Base-by-base conservation (phyloP, 2,888 invertebrate genomes). In the Tipula lateralis region DNA sequence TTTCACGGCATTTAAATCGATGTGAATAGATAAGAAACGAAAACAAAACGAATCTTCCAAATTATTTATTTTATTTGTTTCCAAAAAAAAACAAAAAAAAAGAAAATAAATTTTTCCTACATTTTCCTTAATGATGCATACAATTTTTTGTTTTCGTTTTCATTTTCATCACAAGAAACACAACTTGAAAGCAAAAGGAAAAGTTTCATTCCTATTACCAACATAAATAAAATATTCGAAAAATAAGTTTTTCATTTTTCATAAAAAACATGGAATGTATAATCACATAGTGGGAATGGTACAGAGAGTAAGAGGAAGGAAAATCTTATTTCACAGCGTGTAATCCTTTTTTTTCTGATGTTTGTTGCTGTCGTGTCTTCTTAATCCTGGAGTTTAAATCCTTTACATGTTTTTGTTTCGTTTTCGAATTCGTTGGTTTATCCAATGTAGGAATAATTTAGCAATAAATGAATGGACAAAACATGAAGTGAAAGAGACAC, bases 241-340 rank as follows among this genome's bases (percentile, higher is more conserved):
- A 66, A 66, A 66, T 66, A 66, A 66, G 66, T 66, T 66, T 66
- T 66, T 66, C 66, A 66, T 66, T 66, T 66, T 66, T 24, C 66
- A 66, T 66, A 66, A 66, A 66, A 66, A 66, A 24, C 5, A 24
- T 24, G 9, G 7, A 6, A 24, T 2, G 24, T 3, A 16, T 7
- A 66, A 66, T 66, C 66, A 19, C 12, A n/a, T n/a, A 66, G 66
- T 24, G 24, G 1, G 24, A 24, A 6, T 50, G 44, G 44, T 12
- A 50, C 12, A 6, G 9, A 50, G 44, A 16, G 44, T n/a, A 5
- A 9, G 2, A 66, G 19, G 66, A 66, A 66, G 66, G 2, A 66
- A 66, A 66, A 24, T 66, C 19, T 66, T 66, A 66, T 66, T 66
- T 66, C 66, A 66, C 66, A 66, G 66, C 66, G 66, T 66, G 66